Percentiles rank a stretch among this genome's conserved stretches.
phyloP scores from a whole-genome alignment of 2,113 vertebrate species.

The Scolopax mira region DNA sequence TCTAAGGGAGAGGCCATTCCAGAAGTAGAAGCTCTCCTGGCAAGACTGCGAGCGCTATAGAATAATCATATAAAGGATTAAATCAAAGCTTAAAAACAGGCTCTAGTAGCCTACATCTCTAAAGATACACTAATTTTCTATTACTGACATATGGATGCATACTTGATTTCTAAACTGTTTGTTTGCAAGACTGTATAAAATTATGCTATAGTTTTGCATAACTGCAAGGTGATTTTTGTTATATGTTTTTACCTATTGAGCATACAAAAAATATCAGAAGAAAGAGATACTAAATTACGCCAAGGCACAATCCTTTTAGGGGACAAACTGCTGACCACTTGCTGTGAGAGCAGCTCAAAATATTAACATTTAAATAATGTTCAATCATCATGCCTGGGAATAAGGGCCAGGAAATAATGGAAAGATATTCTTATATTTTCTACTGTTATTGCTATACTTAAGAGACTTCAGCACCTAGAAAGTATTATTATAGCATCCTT shows the following conservation, averaged over 20 bases:
- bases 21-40: constrained; percentile 93
- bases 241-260: background rate
- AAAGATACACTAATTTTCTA: constrained; percentile 38
- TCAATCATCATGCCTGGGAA: constrained; percentile 27
- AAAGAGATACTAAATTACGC: constrained; percentile 9
- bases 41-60: constrained; percentile 89
- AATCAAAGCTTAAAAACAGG: constrained; percentile 30
- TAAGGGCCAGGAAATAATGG: background rate
- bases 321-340: background rate
- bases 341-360: constrained; percentile 38
- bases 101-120: constrained; percentile 23
- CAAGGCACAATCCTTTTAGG: background rate
- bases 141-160: background rate
- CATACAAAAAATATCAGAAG: constrained; percentile 4
- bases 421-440: background rate
- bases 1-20: constrained; percentile 77
- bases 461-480: background rate
- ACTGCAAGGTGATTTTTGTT: constrained; percentile 32
- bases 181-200: constrained; percentile 12
- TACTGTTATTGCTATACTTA: constrained; percentile 1
- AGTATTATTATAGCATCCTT: background rate
- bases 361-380: background rate
- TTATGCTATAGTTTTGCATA: background rate
- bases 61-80: constrained; percentile 39
- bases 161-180: constrained; percentile 4